Percentiles rank a stretch among this genome's conserved stretches.
Conservation (phyloP, 2,797 vertebrate genomes). For the Gastrophryne carolinensis region DNA sequence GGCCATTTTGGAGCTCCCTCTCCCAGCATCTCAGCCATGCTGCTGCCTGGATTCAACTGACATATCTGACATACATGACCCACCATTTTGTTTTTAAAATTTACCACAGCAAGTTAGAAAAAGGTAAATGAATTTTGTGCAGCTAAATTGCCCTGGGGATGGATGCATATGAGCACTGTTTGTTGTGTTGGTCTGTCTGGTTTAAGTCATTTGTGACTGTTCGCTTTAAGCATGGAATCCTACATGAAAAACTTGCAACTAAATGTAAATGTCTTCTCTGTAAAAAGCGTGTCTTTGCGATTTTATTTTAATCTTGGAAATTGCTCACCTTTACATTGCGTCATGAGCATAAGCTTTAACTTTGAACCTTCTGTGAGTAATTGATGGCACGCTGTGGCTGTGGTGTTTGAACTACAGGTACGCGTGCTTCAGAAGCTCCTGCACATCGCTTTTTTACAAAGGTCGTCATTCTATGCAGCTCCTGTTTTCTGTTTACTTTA, state of each 20-base stretch:
- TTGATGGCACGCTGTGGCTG: constrained; percentile 38
- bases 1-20: too few relatives aligned
- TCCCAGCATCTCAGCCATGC: too few relatives aligned
- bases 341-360: constrained; percentile 53
- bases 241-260: neutral
- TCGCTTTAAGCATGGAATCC: too few relatives aligned
- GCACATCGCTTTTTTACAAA: constrained; percentile 9
- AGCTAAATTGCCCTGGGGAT: too few relatives aligned
- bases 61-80: too few relatives aligned
- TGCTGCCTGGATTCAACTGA: too few relatives aligned
- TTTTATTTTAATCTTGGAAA: constrained; percentile 54
- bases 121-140: too few relatives aligned
- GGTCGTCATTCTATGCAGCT: constrained; percentile 16
- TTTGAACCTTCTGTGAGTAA: constrained; percentile 48
- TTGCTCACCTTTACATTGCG: constrained; percentile 53
- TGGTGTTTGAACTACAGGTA: constrained; percentile 40
- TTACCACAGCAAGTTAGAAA: too few relatives aligned
- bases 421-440: constrained; percentile 3
- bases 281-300: constrained; percentile 2
- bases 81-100: too few relatives aligned
- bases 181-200: too few relatives aligned
- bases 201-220: too few relatives aligned
- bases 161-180: too few relatives aligned
- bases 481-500: constrained; percentile 48
- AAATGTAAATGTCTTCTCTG: neutral